Base-by-base conservation (phyloP, 2,113 vertebrate species). In the Phodopus roborovskii region DNA sequence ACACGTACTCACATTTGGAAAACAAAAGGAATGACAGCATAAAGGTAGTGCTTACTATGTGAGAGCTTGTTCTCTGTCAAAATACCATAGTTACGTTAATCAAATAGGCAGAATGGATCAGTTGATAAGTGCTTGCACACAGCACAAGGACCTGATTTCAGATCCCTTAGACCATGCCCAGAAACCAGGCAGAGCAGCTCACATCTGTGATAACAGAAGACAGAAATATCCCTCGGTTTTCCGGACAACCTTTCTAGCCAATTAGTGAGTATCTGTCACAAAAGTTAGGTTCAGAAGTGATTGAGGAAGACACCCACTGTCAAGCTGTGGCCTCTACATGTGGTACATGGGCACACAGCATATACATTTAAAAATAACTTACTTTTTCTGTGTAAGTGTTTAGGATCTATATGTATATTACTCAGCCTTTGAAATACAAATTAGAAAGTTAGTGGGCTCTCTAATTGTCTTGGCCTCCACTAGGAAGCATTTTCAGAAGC, bases 401-500 rank as follows among this genome's bases (percentile, higher is more conserved):
- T 81, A 82, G 62, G 26, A 89, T 84, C 20, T 90, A 84, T 16
- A 86, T 68, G 19, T 88, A 88, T 92, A 90, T 78, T 62, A 62
- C 85, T 8, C 83, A 56, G 22, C 39, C 58, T 95, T 92, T 68
- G 30, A 92, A 94, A 83, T 91, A 92, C 48, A 94, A 60, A 82
- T 90, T 28, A 20, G n/a, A 88, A 86, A 42, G 30, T 81, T 85
- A 68, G 66, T 78, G 26, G 42, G 56, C 0, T 86, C 42, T 62
- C 10, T 17, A 73, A 0, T 93, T 83, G 50, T 87, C 26, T 64
- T 75, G 88, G 70, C 42, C 36, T 45, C n/a, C n/a, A 75, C 10
- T 86, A 74, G 10, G 91, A 89, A 83, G 45, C 48, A 92, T 42
- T 95, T 97, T 88, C 19, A 93, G 62, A 92, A 94, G 24, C 56